phyloP scores from a whole-genome alignment of 1,140 invertebrate genomes.

The Drosophila teissieri region DNA sequence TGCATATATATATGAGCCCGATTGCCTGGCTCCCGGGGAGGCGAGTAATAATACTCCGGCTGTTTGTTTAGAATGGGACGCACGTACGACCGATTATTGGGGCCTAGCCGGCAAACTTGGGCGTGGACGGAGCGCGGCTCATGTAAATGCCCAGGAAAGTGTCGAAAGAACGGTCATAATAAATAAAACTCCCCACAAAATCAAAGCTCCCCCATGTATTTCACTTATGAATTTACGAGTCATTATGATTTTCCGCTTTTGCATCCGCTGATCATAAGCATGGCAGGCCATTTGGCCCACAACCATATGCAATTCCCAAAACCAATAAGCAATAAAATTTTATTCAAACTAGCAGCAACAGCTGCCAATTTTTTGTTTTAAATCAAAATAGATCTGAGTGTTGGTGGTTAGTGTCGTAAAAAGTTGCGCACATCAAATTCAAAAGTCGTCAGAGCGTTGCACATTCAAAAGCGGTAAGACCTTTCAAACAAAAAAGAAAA shows the following conservation, averaged over 20 bases:
- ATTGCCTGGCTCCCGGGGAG: constrained; percentile 12
- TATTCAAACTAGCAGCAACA: constrained; percentile 40
- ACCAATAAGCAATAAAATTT: constrained; percentile 53
- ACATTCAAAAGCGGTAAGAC: constrained; percentile 34
- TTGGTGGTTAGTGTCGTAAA: constrained; percentile 39
- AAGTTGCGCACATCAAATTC: constrained; percentile 65
- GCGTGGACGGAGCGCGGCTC: constrained; percentile 22
- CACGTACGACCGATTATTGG: constrained; percentile 74
- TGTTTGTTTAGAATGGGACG: constrained; percentile 62
- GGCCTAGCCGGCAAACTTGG: constrained; percentile 57
- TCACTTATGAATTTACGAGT: constrained; percentile 58
- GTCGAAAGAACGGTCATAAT: constrained; percentile 39
- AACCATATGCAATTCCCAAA: constrained; percentile 48
- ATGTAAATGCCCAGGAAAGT: constrained; percentile 49
- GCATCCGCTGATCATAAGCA: constrained; percentile 15
- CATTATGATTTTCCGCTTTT: constrained; percentile 60
- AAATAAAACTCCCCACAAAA: constrained; percentile 44
- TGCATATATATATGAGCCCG: constrained; percentile 1
- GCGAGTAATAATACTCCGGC: constrained; percentile 26
- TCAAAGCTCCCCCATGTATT: constrained; percentile 39
- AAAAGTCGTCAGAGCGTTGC: constrained; percentile 76
- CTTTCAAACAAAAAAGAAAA: constrained; percentile 26
- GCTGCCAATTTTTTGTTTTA: constrained; percentile 30
- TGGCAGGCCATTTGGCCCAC: constrained; percentile 1
- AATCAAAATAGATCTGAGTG: constrained; percentile 11